A percentile compares a stretch with the other conserved stretches of the same genome.
Conservation (phyloP, 2,113 vertebrate species). For the Isichthys henryi region DNA sequence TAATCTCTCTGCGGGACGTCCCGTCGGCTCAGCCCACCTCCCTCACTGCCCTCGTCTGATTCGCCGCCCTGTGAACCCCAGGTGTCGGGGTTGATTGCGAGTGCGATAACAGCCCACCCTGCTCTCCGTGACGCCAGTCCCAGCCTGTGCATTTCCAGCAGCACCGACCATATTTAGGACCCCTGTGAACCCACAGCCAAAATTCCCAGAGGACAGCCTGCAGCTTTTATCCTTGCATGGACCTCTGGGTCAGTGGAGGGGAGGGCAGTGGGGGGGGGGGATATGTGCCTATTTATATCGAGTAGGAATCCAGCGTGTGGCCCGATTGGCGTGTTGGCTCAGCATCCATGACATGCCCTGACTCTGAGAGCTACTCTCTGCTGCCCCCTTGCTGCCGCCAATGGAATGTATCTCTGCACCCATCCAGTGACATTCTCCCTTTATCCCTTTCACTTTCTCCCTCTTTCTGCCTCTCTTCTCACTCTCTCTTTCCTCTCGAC, state of each 20-base stretch:
- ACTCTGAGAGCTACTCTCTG: constrained; percentile 28
- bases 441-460: neutral
- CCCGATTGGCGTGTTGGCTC: constrained; percentile 15
- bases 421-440: neutral
- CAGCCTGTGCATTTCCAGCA: constrained; percentile 18
- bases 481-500: neutral
- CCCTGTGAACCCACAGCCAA: constrained; percentile 48
- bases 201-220: constrained; percentile 47
- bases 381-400: constrained; percentile 46
- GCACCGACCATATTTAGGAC: constrained; percentile 44
- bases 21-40: neutral
- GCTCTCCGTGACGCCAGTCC: neutral
- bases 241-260: constrained; percentile 71
- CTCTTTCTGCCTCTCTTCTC: neutral
- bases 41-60: neutral
- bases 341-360: neutral
- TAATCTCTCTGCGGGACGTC: neutral
- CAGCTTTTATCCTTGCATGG: constrained; percentile 65
- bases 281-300: constrained; percentile 81
- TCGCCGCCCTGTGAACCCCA: neutral
- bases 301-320: constrained; percentile 60
- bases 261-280: constrained; percentile 46
- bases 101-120: neutral
- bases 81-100: neutral
- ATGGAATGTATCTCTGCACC: constrained; percentile 7